Conservation (phyloP, 2,797 vertebrate species). For the Tenualosa thibaudeaui region DNA sequence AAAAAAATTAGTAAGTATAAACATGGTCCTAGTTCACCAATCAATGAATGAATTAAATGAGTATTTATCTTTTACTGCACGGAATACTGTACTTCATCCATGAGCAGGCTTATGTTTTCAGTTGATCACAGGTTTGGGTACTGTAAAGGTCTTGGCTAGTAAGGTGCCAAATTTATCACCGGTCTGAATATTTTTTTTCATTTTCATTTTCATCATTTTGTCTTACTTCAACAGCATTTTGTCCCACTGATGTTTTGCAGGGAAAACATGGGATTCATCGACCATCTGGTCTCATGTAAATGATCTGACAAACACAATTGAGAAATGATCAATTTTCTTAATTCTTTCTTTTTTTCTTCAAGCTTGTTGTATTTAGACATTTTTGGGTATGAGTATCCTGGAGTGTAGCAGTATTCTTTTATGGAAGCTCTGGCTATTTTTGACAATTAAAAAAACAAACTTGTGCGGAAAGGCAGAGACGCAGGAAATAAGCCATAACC, state of each 20-base stretch:
- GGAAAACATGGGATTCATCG: neutral
- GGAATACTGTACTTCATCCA: neutral
- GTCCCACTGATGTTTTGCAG: neutral
- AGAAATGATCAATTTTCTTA: neutral
- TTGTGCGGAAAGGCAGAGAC: neutral
- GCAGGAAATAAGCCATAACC: neutral
- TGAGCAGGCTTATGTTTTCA: neutral
- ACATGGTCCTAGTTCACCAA: too few relatives aligned
- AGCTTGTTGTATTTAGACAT: neutral
- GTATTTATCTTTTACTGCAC: neutral
- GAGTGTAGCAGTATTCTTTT: neutral
- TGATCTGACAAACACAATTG: neutral
- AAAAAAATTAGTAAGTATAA: too few relatives aligned
- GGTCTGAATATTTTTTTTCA: too few relatives aligned
- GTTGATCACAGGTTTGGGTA: neutral
- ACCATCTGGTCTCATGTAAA: neutral
- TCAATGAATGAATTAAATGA: neutral
- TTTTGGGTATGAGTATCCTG: neutral
- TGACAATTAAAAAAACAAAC: constrained; percentile 12
- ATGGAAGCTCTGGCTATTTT: neutral
- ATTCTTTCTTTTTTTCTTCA: neutral
- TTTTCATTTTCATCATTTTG: too few relatives aligned
- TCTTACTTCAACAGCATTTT: neutral
- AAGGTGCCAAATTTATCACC: neutral
- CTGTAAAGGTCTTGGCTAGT: neutral